Base-by-base conservation (phyloP, 37 sponge, comb jelly and placozoan species). In the Ephydatia muelleri region DNA sequence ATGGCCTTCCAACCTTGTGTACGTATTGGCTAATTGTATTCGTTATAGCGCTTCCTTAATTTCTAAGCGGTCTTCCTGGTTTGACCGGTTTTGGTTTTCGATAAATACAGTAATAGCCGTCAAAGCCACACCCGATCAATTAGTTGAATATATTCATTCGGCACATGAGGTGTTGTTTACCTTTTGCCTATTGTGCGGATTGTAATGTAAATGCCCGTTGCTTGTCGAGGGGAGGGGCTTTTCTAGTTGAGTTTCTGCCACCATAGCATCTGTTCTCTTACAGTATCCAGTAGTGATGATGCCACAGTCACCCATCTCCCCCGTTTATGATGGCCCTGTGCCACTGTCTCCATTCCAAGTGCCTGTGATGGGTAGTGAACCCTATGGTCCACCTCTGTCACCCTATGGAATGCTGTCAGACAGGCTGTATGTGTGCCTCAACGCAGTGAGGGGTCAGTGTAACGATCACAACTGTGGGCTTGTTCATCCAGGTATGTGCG, bases 401-500 rank as follows among this genome's bases (percentile, higher is more conserved):
- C 57, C 57, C 1, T 57, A 57, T 14, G 57, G 57, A 57, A 57
- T 57, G 57, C 57, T 57, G 57, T 57, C 71, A 23, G 86, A 85
- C n/a, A 77, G 72, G 36, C 78, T 91, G 26, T 67, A 85, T 27
- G 85, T 91, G 0, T 94, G 95, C 75, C 83, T 84, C 25, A 88
- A 88, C 5, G 91, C 79, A 57, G 27, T 85, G 31, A 67, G 76
- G 49, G 84, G 87, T 21, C 43, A 82, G 25, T 94, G 95, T 80
- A 49, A 68, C 1, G 71, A 39, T 22, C 70, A 70, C 19, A 73
- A 87, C 34, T 96, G 97, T 49, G 77, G 68, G 5, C 81, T 84
- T 68, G 92, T 91, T 5, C 94, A 96, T 49, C 94, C 97, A 69
- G 89, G 85, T 84, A 28, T 48, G 37, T 21, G 16, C 37, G 26